A percentile compares a stretch with the other conserved stretches of the same genome.
Conservation (phyloP, 2,797 vertebrate species). For the Gouania willdenowi region DNA sequence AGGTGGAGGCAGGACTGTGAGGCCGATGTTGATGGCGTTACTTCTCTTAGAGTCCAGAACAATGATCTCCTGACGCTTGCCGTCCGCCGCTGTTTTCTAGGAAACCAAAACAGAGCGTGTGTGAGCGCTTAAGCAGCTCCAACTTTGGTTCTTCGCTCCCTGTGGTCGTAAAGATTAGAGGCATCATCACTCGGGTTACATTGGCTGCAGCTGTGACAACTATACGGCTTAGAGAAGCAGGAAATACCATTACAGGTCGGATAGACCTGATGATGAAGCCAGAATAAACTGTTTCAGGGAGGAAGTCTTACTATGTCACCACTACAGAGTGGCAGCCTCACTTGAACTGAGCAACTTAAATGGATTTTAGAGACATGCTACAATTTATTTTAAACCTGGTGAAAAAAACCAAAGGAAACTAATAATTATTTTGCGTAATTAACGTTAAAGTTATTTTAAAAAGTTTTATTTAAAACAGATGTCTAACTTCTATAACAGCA, state of each 20-base stretch:
- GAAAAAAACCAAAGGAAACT: no score
- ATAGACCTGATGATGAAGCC: slow-evolving; percentile 16
- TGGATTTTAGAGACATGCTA: no score
- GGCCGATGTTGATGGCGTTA: slow-evolving; percentile 96
- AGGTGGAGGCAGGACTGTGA: slow-evolving; percentile 90
- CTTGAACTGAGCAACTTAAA: no score
- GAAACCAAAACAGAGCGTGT: neutral
- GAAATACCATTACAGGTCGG: slow-evolving; percentile 5
- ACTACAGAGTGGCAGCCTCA: no score
- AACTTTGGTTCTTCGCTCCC: neutral
- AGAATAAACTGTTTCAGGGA: slow-evolving; percentile 6
- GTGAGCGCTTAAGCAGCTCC: slow-evolving; percentile 3
- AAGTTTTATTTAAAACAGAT: no score
- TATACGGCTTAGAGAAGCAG: slow-evolving; percentile 7
- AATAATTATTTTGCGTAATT: no score
- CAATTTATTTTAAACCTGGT: no score
- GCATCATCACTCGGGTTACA: slow-evolving; percentile 59
- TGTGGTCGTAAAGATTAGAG: slow-evolving; percentile 58
- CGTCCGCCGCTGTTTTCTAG: slow-evolving; percentile 90
- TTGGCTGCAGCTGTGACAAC: slow-evolving; percentile 60
- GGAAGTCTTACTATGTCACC: slow-evolving; percentile 17
- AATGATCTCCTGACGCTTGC: slow-evolving; percentile 92
- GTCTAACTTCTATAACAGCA: no score
- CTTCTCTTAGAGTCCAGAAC: slow-evolving; percentile 95
- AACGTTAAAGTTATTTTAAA: no score